Percentiles rank a stretch among this genome's conserved stretches.
Evolutionary conservation across 2,113 vertebrate species (phyloP).

Genomic region (Lepisosteus oculatus): DNA sequence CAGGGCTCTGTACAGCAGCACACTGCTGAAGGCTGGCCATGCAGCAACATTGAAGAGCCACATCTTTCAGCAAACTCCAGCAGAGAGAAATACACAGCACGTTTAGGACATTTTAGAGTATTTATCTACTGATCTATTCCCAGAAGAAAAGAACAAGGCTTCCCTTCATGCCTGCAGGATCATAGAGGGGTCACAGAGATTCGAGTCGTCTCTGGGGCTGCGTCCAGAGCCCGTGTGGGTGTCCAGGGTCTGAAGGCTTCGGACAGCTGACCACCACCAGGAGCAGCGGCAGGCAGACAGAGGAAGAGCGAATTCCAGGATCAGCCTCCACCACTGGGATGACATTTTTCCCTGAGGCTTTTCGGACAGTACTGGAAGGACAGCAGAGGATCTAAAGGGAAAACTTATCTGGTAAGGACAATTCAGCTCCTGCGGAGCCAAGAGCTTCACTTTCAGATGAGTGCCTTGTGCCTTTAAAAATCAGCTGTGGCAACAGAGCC

Average conservation of each 20-base stretch:
- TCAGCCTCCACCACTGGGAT: constrained; percentile 51
- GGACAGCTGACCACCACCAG: constrained; percentile 1
- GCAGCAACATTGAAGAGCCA: constrained; percentile 12
- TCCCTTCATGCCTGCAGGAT: no score
- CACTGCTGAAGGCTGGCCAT: constrained; percentile 37
- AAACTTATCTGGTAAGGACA: constrained; percentile 48
- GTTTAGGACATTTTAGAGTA: no score
- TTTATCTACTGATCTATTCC: no score
- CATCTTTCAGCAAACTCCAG: no score
- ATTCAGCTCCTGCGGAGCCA: background rate
- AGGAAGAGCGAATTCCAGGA: constrained; percentile 14
- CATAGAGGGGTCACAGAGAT: no score
- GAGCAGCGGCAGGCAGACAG: constrained; percentile 38
- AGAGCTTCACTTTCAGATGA: background rate
- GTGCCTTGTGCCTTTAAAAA: background rate
- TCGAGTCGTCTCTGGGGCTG: background rate
- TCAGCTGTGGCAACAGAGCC: background rate
- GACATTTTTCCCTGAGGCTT: constrained; percentile 46
- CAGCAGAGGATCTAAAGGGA: constrained; percentile 54
- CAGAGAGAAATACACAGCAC: no score
- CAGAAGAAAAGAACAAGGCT: no score
- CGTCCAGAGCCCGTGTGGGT: background rate
- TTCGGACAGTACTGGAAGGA: constrained; percentile 38
- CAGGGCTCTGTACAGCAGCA: constrained; percentile 40
- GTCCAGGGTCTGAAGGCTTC: constrained; percentile 7